phyloP scores from a whole-genome alignment of 2,888 invertebrate genomes.

The Eupsilia transversa region DNA sequence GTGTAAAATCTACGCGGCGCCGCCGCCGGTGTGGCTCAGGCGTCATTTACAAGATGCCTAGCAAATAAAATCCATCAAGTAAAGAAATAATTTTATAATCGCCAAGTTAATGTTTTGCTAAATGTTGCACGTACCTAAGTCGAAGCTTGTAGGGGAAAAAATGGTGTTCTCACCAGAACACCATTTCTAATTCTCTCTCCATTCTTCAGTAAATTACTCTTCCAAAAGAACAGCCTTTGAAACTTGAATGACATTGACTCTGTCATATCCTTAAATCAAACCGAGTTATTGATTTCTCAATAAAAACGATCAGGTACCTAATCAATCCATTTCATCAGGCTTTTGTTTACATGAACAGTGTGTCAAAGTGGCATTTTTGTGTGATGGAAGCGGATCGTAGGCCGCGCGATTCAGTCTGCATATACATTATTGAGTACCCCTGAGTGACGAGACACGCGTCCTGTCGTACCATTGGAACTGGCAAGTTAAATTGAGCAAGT shows the following conservation, averaged over 20 bases:
- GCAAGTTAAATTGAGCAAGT: constrained; percentile 30
- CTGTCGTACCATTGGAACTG: constrained; percentile 36
- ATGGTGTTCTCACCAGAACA: too few relatives aligned
- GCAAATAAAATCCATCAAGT: background rate
- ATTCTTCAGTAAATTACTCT: background rate
- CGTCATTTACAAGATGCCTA: too few relatives aligned
- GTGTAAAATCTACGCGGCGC: too few relatives aligned
- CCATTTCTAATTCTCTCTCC: too few relatives aligned
- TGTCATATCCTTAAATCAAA: background rate
- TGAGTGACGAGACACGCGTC: constrained; percentile 87
- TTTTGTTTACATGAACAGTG: constrained; percentile 47
- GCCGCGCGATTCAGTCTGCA: constrained; percentile 73
- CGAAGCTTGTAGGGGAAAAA: too few relatives aligned
- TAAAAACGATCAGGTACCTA: constrained; percentile 10
- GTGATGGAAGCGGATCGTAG: constrained; percentile 76
- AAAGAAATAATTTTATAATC: background rate
- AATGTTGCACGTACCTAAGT: background rate
- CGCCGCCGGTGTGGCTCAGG: too few relatives aligned
- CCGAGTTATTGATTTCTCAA: background rate
- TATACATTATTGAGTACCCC: constrained; percentile 88
- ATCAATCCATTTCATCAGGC: constrained; percentile 45
- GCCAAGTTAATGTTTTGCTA: background rate
- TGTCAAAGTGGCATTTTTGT: constrained; percentile 62
- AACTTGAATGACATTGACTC: background rate
- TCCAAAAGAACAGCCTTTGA: background rate